Base-by-base conservation (phyloP, 2,888 invertebrate species). In the Germaria angustata region DNA sequence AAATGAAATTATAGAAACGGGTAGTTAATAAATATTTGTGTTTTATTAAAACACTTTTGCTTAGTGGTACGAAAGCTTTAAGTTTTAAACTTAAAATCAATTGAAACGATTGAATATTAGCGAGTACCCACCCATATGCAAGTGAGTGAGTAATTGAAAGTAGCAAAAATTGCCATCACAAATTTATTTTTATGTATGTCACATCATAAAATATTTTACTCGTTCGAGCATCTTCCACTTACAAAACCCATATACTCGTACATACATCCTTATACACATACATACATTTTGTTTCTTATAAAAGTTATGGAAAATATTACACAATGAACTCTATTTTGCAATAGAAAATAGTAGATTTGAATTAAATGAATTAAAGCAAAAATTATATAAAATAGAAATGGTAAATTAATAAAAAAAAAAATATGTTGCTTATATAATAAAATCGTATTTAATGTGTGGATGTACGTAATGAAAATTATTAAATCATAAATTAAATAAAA, bases 291-390 rank as follows among this genome's bases (percentile, higher is more conserved):
- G 9, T 41, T 28, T 34, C 28, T 44, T 55, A 44, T 46, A 20
- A 49, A n/a, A 57, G 36, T 59, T 49, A 69, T 77, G 59, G 17
- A 69, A 77, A 61, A 24, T 22, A n/a, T 41, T 57, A 17, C 41
- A 61, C 39, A 76, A 61, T 41, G 15, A 73, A 65, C 34, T 53
- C 2, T 20, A 46, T 36, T 36, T 59, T 59, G 9, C 59, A 17
- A 8, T 7, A 34, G 15, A n/a, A 55, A 46, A 69, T 53, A 28
- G 41, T 32, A 32, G 5, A 2, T 15, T 9, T 22, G 15, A 59
- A 59, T 24, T 49, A 71, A 71, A 15, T 36, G 17, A 36, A 49
- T 49, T 72, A 22, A 71, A 59, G 24, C 7, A 59, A 36, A 59
- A 24, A 44, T 57, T n/a, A n/a, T n/a, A n/a, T n/a, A 24, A 22